A percentile compares a stretch with the other conserved stretches of the same genome.
Conservation (phyloP, 2,113 vertebrate genomes). For the Oenanthe melanoleuca region DNA sequence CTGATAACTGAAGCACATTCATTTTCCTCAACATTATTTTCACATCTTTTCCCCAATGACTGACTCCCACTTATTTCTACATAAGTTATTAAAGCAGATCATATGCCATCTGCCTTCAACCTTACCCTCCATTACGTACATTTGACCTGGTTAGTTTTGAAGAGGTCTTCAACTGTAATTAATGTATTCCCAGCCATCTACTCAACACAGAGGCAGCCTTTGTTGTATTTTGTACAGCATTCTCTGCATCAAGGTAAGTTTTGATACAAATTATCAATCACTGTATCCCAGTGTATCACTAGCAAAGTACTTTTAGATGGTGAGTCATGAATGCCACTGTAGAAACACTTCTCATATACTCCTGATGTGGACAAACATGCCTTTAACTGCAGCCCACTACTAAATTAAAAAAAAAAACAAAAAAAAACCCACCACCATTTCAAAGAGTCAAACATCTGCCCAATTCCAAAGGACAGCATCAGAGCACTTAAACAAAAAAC, state of each 20-base stretch:
- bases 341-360: background rate
- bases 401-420: background rate
- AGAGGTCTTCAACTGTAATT: constrained; percentile 32
- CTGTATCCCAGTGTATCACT: background rate
- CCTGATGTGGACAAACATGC: background rate
- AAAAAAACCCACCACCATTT: background rate
- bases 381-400: background rate
- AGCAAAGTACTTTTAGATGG: background rate
- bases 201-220: background rate
- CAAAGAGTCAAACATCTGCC: constrained; percentile 52
- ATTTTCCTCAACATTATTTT: background rate
- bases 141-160: constrained; percentile 19
- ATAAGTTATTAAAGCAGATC: background rate
- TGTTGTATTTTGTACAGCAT: background rate
- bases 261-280: background rate
- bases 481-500: constrained; percentile 50
- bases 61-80: background rate
- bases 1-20: background rate
- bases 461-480: constrained; percentile 31
- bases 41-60: background rate
- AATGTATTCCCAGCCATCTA: constrained; percentile 21
- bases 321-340: background rate
- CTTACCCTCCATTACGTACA: background rate
- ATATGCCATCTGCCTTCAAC: background rate
- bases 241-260: background rate